Evolutionary conservation across 2,888 invertebrate genomes (phyloP).

Genomic region (Trichogramma evanescens): DNA sequence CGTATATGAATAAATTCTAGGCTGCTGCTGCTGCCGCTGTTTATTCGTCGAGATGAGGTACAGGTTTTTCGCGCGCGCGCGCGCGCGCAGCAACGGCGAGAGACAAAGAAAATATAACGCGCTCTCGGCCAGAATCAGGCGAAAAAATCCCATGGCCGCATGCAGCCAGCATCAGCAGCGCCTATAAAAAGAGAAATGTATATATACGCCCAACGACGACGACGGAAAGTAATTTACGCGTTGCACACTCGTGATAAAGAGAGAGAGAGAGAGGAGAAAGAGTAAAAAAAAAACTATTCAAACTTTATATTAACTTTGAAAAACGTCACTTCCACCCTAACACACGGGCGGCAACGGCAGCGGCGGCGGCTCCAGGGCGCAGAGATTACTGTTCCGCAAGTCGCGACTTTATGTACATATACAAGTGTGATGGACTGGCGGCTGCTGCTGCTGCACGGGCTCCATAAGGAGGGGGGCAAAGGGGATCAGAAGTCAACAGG

Average conservation of each 20-base stretch:
- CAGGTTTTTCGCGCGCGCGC: constrained; percentile 21
- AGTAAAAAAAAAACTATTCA: constrained; percentile 10
- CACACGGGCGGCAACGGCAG: no score
- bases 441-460: no score
- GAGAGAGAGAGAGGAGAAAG: not conserved
- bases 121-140: not conserved
- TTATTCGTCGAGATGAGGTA: constrained; percentile 20
- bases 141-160: constrained; percentile 9
- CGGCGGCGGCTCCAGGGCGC: not conserved
- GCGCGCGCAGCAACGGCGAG: constrained; percentile 1
- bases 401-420: no score
- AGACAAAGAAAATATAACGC: constrained; percentile 22
- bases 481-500: no score
- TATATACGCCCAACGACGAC: constrained; percentile 7
- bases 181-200: constrained; percentile 17
- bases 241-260: no score
- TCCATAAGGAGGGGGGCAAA: no score
- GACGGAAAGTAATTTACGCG: not conserved
- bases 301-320: constrained; percentile 20
- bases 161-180: constrained; percentile 1
- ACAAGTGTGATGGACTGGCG: no score
- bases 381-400: no score
- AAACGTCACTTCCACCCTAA: constrained; percentile 14
- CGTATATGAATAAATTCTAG: constrained; percentile 1
- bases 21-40: constrained; percentile 5